Conservation (phyloP, 2,113 vertebrate genomes). For the Poeciliopsis retropinna region DNA sequence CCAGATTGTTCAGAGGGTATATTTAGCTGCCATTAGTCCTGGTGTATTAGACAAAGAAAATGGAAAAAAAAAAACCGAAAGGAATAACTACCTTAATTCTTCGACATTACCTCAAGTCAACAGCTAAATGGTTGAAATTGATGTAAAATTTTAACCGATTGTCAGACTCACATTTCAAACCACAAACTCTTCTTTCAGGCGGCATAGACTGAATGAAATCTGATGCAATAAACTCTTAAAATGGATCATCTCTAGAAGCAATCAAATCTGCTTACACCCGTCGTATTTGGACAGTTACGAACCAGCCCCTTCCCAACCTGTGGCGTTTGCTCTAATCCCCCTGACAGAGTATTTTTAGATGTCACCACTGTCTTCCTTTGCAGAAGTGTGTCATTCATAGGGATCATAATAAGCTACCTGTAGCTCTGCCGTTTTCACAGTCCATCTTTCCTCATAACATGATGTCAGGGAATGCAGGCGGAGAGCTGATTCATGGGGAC, state of each 20-base stretch:
- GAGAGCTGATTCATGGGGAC: constrained; percentile 8
- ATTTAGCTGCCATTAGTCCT: too few species aligned
- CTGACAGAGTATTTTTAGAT: constrained; percentile 45
- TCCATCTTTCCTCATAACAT: neutral
- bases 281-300: neutral
- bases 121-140: too few species aligned
- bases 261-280: neutral
- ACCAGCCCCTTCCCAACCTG: neutral
- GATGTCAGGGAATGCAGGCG: neutral
- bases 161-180: neutral
- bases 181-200: neutral
- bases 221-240: neutral
- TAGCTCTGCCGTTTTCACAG: constrained; percentile 10
- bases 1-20: too few species aligned
- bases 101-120: too few species aligned
- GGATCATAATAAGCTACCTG: constrained; percentile 1
- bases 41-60: too few species aligned
- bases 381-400: constrained; percentile 45
- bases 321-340: neutral
- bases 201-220: neutral
- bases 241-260: constrained; percentile 10
- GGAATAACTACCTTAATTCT: too few species aligned
- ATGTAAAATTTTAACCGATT: too few species aligned
- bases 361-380: constrained; percentile 1
- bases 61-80: too few species aligned